Evolutionary conservation across 2,888 invertebrate genomes (phyloP), one percentile per base, ranked within the genome.

Genomic region (Miltochrista miniata): DNA sequence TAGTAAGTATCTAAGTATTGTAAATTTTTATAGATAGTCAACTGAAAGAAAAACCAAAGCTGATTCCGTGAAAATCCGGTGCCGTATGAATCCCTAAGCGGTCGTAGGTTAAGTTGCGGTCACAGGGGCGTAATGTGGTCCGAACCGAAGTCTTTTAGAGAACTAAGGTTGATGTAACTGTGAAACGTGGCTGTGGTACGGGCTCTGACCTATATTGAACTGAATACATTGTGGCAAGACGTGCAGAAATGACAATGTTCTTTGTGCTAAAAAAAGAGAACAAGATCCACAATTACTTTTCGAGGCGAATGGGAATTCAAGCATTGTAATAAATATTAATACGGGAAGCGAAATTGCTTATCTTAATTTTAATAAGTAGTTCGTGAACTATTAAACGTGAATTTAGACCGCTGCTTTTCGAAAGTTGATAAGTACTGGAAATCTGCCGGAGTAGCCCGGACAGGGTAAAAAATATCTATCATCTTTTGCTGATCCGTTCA

Each of bases 141-240:
- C 59, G 51, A 54, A 54, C 59, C 48, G 64, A 64, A 68, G 68
- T 70, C 69, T 70, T 67, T 63, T 48, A 56, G 55, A 48, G 53
- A 48, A 38, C 41, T n/a, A 58, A 60, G 61, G 71, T 62, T 64
- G 61, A 68, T 66, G 63, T 61, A 66, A 66, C 64, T 60, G 64
- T 51, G 56, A 50, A 58, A 58, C 55, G 53, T 48, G 49, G 48
- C 53, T 54, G 52, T 47, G 51, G 49, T 47, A 59, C 55, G 52
- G 56, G 48, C 44, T 30, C 45, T 24, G 48, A 64, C 61, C 59
- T 42, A 12, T 42, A 12, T 39, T 55, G 64, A 63, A 37, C 41
- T n/a, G 5, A 24, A 45, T 40, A 45, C 13, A 35, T 34, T 40
- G 34, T 13, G 24, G 35, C 29, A 41, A 48, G 14, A 11, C 14